Base-by-base conservation (phyloP, 2,797 vertebrate genomes). In the Sebastes hubbsi region DNA sequence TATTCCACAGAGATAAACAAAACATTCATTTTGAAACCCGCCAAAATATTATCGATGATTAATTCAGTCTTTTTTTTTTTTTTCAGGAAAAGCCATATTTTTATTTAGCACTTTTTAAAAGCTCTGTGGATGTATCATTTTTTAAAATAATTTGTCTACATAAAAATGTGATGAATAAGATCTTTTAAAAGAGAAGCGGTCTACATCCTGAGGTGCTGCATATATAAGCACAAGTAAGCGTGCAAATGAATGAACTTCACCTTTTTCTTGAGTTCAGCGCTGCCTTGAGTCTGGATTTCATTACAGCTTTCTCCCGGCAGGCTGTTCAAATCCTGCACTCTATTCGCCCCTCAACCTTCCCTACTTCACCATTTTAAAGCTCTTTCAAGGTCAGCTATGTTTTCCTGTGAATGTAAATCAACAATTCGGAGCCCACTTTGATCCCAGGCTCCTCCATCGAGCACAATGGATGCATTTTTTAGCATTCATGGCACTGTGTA, bases 401-500 rank as follows among this genome's bases (percentile, higher is more conserved):
- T 60, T 60, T 24, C 49, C 54, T 30, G 10, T 62, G 80, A 75
- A 46, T 85, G 34, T 55, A 58, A 59, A 75, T 83, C 1, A 64
- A 30, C 11, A 0, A 38, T 78, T 72, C 34, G 18, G 6, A 59
- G 66, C 75, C 25, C 20, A n/a, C 76, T 77, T 75, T 80, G 36
- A 81, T 81, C 60, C 55, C 4, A 55, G 62, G 42, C 11, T 58
- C 67, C 29, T 74, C 63, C 54, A 4, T 29, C 5, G 0, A 65
- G 14, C 18, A 30, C 18, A 58, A 27, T 9, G 1, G 65, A 46
- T 38, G 32, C 30, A 24, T 9, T 65, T 10, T 63, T 80, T 56
- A 60, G 63, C 54, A 67, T 75, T 6, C 9, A 29, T 25, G 49
- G 61, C 20, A 13, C 20, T 0, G 34, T 2, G 71, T 32, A 30